Evolutionary conservation across 2,113 vertebrate species (phyloP), one percentile per base, ranked within the genome.

Genomic region (Phaethon lepturus): DNA sequence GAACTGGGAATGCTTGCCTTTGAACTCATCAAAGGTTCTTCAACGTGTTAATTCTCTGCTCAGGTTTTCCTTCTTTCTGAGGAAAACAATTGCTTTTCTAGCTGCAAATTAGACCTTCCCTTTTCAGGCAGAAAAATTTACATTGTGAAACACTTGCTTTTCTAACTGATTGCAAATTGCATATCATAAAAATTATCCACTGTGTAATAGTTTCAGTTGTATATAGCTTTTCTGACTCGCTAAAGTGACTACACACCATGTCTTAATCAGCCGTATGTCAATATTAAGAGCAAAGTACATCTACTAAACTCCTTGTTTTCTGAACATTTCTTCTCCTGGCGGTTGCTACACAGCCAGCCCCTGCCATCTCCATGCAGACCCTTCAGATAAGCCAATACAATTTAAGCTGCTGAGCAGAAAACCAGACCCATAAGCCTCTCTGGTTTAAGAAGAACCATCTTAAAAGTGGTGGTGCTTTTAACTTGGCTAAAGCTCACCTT

Each of bases 321-420:
- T 55, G 42, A 82, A 50, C 74, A 40, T 53, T 90, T 95, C 50
- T 92, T 85, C 31, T 60, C 66, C 60, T 62, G 24, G 69, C 69
- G 88, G 93, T 90, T 96, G 88, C 74, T 92, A 85, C 60, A 77
- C 96, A 95, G 50, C 47, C 60, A 88, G 7, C 56, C 60, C 88
- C 64, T 71, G 47, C 69, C 47, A 53, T 53, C 68, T 92, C 85
- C 42, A 35, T 4, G 8, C 47, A 90, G 77, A 49, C 16, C 28
- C 31, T 76, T 92, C 78, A 67, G 62, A 86, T 68, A 92, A 90
- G 56, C 60, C 52, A 45, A 78, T 40, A 88, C 24, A 31, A 12
- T 88, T 78, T 59, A 58, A 79, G 29, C 14, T 67, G n/a, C 47
- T 79, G 74, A 2, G 2, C 47, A 78, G 64, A 67, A 85, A 88